phyloP scores from a whole-genome alignment of 2,113 vertebrate species.

The Nicator chloris region DNA sequence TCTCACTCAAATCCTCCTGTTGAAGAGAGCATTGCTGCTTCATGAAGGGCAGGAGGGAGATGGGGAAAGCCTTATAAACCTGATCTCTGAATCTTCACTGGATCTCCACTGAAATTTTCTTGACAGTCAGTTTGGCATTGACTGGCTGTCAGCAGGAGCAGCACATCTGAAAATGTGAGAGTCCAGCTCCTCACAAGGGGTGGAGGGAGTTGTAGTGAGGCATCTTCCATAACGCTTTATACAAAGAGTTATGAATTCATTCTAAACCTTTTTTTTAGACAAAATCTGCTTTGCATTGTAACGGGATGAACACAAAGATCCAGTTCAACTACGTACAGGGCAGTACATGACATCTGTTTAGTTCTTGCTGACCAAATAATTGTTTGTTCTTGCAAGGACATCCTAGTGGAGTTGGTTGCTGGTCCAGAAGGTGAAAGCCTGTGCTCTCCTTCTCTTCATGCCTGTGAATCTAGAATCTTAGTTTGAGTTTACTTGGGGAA shows the following conservation, averaged over 20 bases:
- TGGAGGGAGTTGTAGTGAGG: neutral
- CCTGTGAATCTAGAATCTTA: neutral
- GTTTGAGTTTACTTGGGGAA: neutral
- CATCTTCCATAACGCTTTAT: neutral
- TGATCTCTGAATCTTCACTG: neutral
- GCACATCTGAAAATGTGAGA: neutral
- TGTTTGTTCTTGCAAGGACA: neutral
- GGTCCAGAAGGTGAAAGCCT: neutral
- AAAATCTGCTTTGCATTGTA: neutral
- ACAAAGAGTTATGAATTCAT: neutral
- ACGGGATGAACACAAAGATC: fast-evolving
- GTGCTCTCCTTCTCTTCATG: neutral
- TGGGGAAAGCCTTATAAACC: neutral
- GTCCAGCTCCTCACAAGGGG: neutral
- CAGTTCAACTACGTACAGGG: neutral
- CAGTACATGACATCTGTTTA: neutral
- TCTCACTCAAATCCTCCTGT: neutral
- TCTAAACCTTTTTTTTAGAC: neutral
- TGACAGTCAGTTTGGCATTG: neutral
- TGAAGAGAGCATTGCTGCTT: neutral
- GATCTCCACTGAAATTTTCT: neutral
- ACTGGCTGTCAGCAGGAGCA: slow-evolving; percentile 1
- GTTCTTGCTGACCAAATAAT: neutral
- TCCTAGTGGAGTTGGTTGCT: neutral
- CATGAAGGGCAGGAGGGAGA: neutral